Conservation (phyloP, 2,797 vertebrate genomes). For the Craterocephalus amniculus region DNA sequence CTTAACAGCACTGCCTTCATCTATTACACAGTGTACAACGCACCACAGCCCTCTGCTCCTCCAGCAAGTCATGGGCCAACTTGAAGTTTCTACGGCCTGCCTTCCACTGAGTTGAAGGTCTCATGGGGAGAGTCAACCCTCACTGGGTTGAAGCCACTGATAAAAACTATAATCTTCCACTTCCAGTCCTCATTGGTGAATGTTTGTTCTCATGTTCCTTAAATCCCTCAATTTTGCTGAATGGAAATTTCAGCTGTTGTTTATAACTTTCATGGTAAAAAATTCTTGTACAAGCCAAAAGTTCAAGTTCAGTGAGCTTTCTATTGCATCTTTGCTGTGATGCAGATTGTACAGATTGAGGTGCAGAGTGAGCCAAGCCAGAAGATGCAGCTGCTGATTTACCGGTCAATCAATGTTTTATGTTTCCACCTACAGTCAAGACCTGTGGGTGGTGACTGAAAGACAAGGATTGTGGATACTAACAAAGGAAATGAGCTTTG, state of each 20-base stretch:
- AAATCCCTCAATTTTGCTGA: not conserved
- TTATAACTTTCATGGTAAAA: not conserved
- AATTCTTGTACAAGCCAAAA: not conserved
- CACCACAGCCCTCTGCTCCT: not conserved
- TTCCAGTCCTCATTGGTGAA: not conserved
- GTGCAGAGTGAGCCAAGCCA: not conserved
- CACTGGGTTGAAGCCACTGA: not conserved
- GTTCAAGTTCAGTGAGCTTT: not conserved
- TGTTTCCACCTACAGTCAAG: not conserved
- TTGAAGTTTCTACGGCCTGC: not conserved
- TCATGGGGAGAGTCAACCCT: not conserved
- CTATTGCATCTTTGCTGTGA: not conserved
- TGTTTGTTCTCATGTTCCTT: not conserved
- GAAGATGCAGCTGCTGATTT: conserved; percentile 1
- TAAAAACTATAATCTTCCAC: not conserved
- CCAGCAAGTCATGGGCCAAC: not conserved
- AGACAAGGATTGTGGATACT: not conserved
- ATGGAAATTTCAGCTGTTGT: not conserved
- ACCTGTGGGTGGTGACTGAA: not conserved
- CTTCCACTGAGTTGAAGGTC: not conserved
- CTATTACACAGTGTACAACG: not conserved
- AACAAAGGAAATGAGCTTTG: conserved; percentile 2
- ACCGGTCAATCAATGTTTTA: conserved; percentile 1
- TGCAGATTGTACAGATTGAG: not conserved
- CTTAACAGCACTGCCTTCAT: not conserved